Base-by-base conservation (phyloP, 1,140 invertebrate species). In the Diorhabda sublineata region DNA sequence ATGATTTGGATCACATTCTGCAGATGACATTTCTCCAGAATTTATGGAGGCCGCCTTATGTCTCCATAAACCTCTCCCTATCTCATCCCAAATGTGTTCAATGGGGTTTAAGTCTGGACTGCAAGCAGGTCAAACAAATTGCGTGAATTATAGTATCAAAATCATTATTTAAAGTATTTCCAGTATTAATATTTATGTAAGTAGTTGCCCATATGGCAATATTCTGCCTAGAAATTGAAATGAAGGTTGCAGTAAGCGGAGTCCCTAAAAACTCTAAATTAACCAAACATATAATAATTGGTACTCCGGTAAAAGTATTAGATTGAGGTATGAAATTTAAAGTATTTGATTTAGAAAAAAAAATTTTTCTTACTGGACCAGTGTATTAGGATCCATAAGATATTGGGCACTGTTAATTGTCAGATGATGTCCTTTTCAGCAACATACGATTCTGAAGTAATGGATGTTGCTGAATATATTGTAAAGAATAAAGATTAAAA, bases 371-470 rank as follows among this genome's bases (percentile, higher is more conserved):
- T 85, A 96, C 94, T 98, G 81, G 96, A 98, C 83, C 95, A 98
- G 78, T 97, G 94, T 76, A 94, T 98, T 73, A 85, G 94, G 68
- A 95, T 98, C 78, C 93, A 97, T 79, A 97, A 95, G 90, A 43
- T 42, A 42, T 61, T 61, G 42, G 42, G n/a, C 43, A 3, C 58
- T 26, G 11, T 5, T 59, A 42, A 59, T n/a, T 59, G n/a, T 59
- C 58, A 59, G 82, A 97, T 98, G 90, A 92, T 99, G 90, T 91
- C 99, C 71, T 99, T 99, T 77, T 98, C 96, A 43, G 98, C 98
- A 2, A 99, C 98, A 0, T 99, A 99, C 81, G 92, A 95, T 72
- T 85, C 90, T 74, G 88, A 93, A 61, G 95, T 99, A 0, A 98
- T 99, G 92, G 88, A 94, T 67, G 99, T 99, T 87, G 97, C 97